phyloP scores from a whole-genome alignment of 1,140 invertebrate species.

The Anastrepha obliqua region DNA sequence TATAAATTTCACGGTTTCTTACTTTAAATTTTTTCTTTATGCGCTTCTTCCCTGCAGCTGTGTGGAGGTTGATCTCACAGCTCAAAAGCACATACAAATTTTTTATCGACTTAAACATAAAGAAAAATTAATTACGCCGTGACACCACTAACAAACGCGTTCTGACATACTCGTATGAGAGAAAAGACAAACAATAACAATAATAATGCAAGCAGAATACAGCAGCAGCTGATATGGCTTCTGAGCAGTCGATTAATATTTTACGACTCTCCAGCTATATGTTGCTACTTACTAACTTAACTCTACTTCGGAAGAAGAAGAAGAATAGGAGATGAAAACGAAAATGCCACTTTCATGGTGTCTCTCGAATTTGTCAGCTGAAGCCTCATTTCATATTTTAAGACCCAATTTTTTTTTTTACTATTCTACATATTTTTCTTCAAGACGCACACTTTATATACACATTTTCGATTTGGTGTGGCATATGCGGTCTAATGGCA shows the following conservation, averaged over 20 bases:
- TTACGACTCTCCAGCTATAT: background rate
- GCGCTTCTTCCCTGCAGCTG: too few relatives aligned
- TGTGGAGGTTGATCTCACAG: too few relatives aligned
- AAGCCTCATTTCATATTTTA: background rate
- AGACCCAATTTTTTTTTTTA: background rate
- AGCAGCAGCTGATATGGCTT: background rate
- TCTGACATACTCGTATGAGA: background rate
- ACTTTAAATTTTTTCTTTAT: too few relatives aligned
- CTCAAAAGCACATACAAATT: background rate
- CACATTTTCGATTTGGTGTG: background rate
- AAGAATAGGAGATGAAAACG: background rate
- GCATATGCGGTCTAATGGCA: background rate
- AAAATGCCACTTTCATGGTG: background rate
- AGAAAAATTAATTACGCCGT: slow-evolving; percentile 27
- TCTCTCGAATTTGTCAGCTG: background rate
- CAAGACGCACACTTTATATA: background rate
- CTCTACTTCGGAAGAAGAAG: background rate
- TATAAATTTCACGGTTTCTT: too few relatives aligned
- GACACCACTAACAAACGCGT: background rate
- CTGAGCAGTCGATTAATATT: background rate
- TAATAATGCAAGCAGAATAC: background rate
- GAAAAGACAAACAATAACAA: background rate
- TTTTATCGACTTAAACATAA: background rate
- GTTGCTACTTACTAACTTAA: background rate
- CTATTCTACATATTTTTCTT: background rate